Base-by-base conservation (phyloP, 2,797 vertebrate genomes). In the Enteromius radiatus region DNA sequence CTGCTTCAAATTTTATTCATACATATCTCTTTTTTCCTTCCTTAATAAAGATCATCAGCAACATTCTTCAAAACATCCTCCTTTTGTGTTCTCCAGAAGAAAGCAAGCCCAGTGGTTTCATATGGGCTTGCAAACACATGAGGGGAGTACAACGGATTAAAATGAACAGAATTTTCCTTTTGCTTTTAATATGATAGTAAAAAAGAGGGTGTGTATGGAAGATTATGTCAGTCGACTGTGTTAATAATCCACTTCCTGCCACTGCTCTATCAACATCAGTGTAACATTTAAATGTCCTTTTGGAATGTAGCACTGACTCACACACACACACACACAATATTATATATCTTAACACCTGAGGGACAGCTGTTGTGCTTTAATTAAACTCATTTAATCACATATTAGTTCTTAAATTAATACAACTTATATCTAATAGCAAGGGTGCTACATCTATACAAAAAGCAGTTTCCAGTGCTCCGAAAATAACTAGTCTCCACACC, bases 401-500 rank as follows among this genome's bases (percentile, higher is more conserved):
- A 49, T 1, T 31, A 28, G 5, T 26, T 7, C 26, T 69, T 69
- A 69, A 12, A 69, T 21, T 2, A 15, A 15, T 6, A 75, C 49
- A 38, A 15, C 7, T 21, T 19, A 31, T 19, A 45, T 17, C 21
- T 21, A 36, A 54, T 5, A 23, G 17, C n/a, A 56, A 10, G 11
- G 1, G 10, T 33, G 36, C 36, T 36, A 75, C 31, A 23, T 49
- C 49, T 21, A 14, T 56, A 5, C 26, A 49, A 28, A 31, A 31
- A 43, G 11, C 19, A 38, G 15, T 21, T 54, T 54, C 8, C 11
- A 36, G 28, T 11, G 1, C 28, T 33, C n/a, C n/a, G 6, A 47
- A 64, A 47, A 64, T 17, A n/a, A 49, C 61, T 45, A 33, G 43
- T 38, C 63, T 65, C 64, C 31, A 21, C 67, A 80, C 67, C 38